phyloP scores from a whole-genome alignment of 2,888 invertebrate species.

The Hartigia nigra region DNA sequence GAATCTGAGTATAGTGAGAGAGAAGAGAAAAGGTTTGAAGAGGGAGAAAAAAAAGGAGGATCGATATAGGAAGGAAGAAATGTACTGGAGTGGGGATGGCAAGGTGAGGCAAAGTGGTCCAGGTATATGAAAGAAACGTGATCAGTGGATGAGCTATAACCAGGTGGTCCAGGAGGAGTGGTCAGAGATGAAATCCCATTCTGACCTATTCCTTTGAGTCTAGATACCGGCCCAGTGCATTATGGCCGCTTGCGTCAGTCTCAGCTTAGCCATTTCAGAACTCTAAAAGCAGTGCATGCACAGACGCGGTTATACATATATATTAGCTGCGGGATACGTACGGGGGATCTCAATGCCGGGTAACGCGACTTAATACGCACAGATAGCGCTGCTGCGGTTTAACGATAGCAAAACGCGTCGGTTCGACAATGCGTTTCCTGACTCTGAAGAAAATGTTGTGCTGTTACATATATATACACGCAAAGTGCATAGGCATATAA shows the following conservation, averaged over 20 bases:
- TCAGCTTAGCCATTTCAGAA: constrained; percentile 24
- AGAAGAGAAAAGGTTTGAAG: background rate
- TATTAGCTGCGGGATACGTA: background rate
- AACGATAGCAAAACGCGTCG: background rate
- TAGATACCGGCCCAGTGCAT: constrained; percentile 57
- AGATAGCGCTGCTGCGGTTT: background rate
- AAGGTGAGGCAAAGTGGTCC: background rate
- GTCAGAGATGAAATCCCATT: constrained; percentile 59
- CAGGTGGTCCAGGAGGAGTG: constrained; percentile 60
- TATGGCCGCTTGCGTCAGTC: constrained; percentile 58
- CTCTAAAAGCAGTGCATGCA: background rate
- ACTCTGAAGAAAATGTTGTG: background rate
- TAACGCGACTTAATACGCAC: background rate
- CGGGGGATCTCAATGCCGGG: background rate
- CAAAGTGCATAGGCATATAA: background rate
- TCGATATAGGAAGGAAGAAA: background rate
- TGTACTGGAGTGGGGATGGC: background rate
- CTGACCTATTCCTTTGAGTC: constrained; percentile 64
- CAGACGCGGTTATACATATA: background rate
- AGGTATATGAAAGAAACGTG: constrained; percentile 11
- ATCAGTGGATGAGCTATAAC: constrained; percentile 46
- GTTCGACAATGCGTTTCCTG: background rate
- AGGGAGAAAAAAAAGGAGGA: background rate
- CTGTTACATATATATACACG: background rate
- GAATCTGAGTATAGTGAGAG: background rate